Base-by-base conservation (phyloP, 2,797 vertebrate species). In the Cirrhinus molitorella region DNA sequence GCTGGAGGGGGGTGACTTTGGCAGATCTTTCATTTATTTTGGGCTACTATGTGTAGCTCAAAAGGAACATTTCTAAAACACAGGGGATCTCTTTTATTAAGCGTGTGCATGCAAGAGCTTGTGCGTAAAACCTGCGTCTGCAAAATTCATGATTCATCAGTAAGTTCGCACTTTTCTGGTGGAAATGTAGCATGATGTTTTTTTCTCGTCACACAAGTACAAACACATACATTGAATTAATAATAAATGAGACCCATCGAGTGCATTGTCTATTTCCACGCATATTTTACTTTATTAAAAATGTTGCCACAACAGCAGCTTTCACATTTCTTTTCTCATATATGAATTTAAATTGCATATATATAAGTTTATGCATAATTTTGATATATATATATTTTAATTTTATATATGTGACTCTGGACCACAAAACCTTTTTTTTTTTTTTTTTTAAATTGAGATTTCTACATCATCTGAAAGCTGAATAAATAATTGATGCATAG, bases 111-210 rank as follows among this genome's bases (percentile, higher is more conserved):
- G 51, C 31, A 57, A 75, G 72, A 9, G 19, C 71, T 37, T 23
- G 3, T 12, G 5, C 49, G 21, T 74, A 16, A 37, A 34, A 55
- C 10, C 67, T 70, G 7, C 5, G 10, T 53, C 5, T 74, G 72
- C 72, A 74, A 57, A 74, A 55, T 40, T 40, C 51, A 57, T 57
- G 72, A 74, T 74, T 57, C 72, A 74, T 23, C 51, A 40, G 31
- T 57, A 37, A 74, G 31, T 40, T 40, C 1, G 19, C 72, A 5
- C 31, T 40, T 61, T 74, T 37, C 13, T 1, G 2, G 13, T 16
- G 21, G 28, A 74, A 37, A 74, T 74, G 21, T 23, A 51, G 47
- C 17, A 51, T 72, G 49, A 31, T 11, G 31, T 25, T 9, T 12
- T 53, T 28, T 61, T 28, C 6, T 61, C 13, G 1, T 53, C 3